Evolutionary conservation across 1,140 invertebrate species (phyloP), one percentile per base, ranked within the genome.

Genomic region (Achatina immaculata): DNA sequence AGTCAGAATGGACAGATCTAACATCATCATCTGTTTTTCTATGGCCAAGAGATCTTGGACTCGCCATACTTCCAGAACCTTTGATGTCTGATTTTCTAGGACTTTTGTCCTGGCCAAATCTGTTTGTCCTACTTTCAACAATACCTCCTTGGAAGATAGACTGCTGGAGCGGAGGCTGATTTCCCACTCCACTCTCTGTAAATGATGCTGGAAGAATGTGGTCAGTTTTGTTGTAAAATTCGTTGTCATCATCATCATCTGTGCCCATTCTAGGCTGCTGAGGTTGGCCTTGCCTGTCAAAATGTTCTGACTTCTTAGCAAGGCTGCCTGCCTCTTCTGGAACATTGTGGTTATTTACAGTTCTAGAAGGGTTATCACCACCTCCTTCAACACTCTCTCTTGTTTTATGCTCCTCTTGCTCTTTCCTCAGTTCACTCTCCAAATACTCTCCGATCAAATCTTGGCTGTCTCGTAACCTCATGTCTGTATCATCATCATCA

Each of bases 281-380:
- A 36, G 78, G 14, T 2, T 40, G 31, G 21, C 76, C 62, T 31
- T 72, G 62, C 3, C 73, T 51, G 31, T 34, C 73, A 28, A 51
- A n/a, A 58, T 74, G 58, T 55, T 74, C 34, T 3, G 69, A 81
- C 1, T 82, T 45, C 9, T 68, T 21, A 43, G 9, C 62, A 24
- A 45, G 31, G 42, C 74, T 51, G 34, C 43, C 73, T 40, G 24
- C 51, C 24, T 62, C 66, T n/a, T 89, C 88, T 1, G 88, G 88
- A 80, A 89, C 88, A 62, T 86, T 87, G 36, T 83, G 82, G 78
- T 85, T 86, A 78, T 87, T 88, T 55, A 89, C 82, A 21, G 87
- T 89, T 31, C 83, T 73, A 42, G 88, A 88, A 11, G 79, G 81
- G 58, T 66, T 55, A 11, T 43, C 21, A 48, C 34, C 34, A 31